Evolutionary conservation across 2,113 vertebrate species (phyloP), one percentile per base, ranked within the genome.

Genomic region (Dasyprocta punctata): DNA sequence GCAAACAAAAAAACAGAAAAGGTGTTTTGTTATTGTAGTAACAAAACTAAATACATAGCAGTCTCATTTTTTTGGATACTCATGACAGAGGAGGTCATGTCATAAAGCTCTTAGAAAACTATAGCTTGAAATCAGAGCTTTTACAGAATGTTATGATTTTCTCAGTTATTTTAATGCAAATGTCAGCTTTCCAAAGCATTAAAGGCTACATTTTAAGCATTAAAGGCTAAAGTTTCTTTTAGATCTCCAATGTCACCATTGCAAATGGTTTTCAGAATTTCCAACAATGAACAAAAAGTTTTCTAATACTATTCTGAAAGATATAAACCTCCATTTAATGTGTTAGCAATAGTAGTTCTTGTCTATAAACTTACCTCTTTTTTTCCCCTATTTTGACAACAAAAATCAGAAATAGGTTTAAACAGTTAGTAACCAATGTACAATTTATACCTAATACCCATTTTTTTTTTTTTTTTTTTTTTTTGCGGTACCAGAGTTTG

Each of bases 261-360:
- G 28, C 86, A 95, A 96, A 85, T 78, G 17, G 56, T 96, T 97
- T 92, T 86, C 71, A 94, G 87, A 78, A 92, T 81, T 85, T 94
- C 60, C 44, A 84, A 92, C 67, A 89, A 44, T 90, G 20, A 19
- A 67, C 83, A 89, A 93, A 90, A 97, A 89, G 14, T 49, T 67
- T 92, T 84, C 82, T 49, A 95, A 96, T 47, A 85, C 9, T 69
- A 88, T 84, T 92, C 10, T 71, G 26, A 38, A 56, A 92, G 95
- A 84, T 58, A 85, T 56, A 94, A 93, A 87, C 11, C 26, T 93
- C 26, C 71, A 33, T 65, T 89, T 81, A 94, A 87, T 54, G 44
- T 58, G 8, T 92, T 81, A 82, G 77, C 47, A 78, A 49, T 65
- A 93, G 36, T 93, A 95, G 7, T 26, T 89, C 77, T 81, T 92